Percentiles rank a stretch among this genome's conserved stretches.
Conservation (phyloP, 2,113 vertebrate species). For the Anoplopoma fimbria region DNA sequence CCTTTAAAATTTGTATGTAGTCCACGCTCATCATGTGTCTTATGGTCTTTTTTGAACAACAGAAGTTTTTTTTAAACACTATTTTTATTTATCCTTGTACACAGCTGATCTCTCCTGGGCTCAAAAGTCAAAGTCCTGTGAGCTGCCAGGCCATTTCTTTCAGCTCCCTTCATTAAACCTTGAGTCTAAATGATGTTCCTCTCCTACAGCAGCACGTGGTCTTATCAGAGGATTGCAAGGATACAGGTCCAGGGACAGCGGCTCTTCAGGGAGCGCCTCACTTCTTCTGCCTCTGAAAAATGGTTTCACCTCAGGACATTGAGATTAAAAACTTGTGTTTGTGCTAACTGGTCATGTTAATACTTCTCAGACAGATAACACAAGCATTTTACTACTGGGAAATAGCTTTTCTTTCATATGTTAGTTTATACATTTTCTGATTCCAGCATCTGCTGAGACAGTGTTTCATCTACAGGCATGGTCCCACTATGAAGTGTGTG, state of each 20-base stretch:
- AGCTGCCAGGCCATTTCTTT: neutral
- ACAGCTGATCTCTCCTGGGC: neutral
- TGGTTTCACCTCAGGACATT: neutral
- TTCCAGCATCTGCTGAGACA: neutral
- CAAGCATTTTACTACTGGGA: neutral
- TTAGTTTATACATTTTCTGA: neutral
- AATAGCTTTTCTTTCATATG: neutral
- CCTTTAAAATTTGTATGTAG: too few relatives aligned
- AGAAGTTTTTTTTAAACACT: neutral
- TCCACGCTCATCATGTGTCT: neutral
- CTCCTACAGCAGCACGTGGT: neutral
- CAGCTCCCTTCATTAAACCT: neutral
- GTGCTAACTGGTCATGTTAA: neutral
- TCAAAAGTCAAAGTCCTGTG: neutral
- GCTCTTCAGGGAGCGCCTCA: neutral
- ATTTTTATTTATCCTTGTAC: neutral
- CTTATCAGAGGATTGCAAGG: constrained; percentile 8
- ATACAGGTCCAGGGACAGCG: constrained; percentile 2
- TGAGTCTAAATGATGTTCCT: neutral
- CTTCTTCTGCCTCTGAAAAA: neutral
- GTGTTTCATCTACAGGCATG: too few relatives aligned
- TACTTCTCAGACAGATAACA: neutral
- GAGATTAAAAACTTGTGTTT: neutral
- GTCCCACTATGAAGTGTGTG: too few relatives aligned
- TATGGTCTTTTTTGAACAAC: neutral